Percentiles rank a stretch among this genome's conserved stretches.
These are phyloP conservation scores for Progne subis DNA, from an alignment of 2,113 vertebrate species.

Conservation along the genomic window DNA sequence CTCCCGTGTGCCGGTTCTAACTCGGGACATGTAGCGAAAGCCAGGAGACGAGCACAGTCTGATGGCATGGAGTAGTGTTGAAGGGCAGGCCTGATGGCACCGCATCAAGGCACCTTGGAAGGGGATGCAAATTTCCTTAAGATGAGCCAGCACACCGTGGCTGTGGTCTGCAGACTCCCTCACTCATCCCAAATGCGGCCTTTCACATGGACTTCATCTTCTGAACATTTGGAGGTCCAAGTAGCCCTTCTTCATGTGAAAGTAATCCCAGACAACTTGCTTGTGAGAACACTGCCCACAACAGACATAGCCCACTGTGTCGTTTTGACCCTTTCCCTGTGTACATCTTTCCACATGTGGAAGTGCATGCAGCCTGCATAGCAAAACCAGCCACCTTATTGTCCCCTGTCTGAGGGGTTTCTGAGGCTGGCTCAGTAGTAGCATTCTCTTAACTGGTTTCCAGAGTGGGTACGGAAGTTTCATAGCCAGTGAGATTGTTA, in stretches of 20 bases:
- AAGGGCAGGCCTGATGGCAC: not conserved
- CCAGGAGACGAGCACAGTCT: not conserved
- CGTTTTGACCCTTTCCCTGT: not conserved
- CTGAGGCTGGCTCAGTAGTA: not conserved
- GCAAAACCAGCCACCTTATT: not conserved
- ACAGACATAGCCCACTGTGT: not conserved
- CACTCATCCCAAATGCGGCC: not conserved
- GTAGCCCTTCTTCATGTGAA: not conserved
- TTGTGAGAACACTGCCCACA: not conserved
- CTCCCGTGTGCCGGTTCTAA: not conserved
- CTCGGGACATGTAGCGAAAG: not conserved
- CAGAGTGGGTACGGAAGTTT: not conserved
- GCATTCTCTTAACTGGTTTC: not conserved
- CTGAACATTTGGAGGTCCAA: not conserved
- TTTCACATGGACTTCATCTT: not conserved
- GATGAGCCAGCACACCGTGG: not conserved
- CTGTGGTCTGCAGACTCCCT: not conserved
- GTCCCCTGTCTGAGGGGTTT: not conserved
- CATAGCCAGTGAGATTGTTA: not conserved
- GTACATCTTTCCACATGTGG: fast-evolving
- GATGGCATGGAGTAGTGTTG: not conserved
- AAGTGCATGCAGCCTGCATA: not conserved
- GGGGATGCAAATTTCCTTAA: not conserved
- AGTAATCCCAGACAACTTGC: not conserved
- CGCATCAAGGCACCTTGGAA: not conserved